Conservation (phyloP, 2,113 vertebrate genomes). For the Paracanthobrama guichenoti region DNA sequence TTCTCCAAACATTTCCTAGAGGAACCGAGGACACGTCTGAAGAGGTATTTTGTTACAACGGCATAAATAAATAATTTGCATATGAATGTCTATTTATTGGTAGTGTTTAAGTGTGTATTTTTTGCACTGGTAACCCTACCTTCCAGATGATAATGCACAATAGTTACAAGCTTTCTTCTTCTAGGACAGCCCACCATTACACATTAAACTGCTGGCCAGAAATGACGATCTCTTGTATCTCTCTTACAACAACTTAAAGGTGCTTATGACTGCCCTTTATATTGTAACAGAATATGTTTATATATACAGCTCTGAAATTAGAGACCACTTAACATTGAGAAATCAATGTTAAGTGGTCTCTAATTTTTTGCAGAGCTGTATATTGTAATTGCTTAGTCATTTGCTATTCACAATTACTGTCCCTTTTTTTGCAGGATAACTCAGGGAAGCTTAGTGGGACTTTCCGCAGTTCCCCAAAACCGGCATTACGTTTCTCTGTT, state of each 20-base stretch:
- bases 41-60: not conserved
- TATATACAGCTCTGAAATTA: no score
- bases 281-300: not conserved
- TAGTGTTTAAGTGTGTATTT: not conserved
- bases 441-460: not conserved
- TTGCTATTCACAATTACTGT: not conserved
- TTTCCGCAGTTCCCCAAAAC: constrained; percentile 26
- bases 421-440: not conserved
- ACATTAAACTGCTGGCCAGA: constrained; percentile 30
- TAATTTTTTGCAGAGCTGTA: no score
- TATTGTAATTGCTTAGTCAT: not conserved
- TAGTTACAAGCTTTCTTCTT: not conserved
- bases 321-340: no score
- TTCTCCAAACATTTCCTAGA: constrained; percentile 6
- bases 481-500: constrained; percentile 18
- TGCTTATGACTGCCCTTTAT: not conserved
- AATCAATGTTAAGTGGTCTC: no score
- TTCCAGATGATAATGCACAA: not conserved
- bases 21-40: not conserved
- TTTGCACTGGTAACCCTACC: not conserved
- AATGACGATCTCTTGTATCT: constrained; percentile 16
- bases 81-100: not conserved
- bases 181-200: constrained; percentile 39
- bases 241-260: constrained; percentile 14
- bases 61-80: not conserved